A percentile compares a stretch with the other conserved stretches of the same genome.
These are phyloP conservation scores for Otis tarda DNA, from an alignment of 2,113 vertebrate species.

Conservation along the genomic window DNA sequence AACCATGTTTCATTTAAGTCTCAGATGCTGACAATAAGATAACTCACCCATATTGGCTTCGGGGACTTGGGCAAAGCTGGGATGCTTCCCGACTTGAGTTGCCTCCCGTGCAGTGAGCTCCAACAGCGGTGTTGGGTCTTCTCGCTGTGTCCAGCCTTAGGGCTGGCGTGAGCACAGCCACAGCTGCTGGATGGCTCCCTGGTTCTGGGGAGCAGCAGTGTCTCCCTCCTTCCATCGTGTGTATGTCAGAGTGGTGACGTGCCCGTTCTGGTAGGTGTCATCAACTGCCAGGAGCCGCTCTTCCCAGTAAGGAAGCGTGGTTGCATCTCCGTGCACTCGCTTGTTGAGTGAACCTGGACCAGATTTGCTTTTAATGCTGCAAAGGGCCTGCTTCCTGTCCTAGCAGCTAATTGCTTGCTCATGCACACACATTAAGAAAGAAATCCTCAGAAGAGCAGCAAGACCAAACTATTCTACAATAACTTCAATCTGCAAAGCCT, in stretches of 20 bases:
- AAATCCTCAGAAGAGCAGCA: not conserved
- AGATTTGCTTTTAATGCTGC: not conserved
- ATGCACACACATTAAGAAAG: not conserved
- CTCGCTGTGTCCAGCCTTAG: not conserved
- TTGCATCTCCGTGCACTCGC: not conserved
- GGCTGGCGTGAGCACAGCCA: not conserved
- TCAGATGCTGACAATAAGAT: accelerated
- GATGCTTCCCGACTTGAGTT: not conserved
- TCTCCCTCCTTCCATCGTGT: not conserved
- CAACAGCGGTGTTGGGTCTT: accelerated
- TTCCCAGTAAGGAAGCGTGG: accelerated
- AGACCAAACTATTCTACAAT: not conserved
- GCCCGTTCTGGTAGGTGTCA: not conserved
- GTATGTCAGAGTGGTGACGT: not conserved
- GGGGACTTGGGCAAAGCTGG: not conserved
- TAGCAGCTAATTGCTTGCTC: not conserved
- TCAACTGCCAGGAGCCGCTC: not conserved
- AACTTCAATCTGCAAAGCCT: not conserved
- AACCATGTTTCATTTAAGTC: not conserved
- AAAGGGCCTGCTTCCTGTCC: not conserved
- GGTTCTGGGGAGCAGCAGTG: not conserved
- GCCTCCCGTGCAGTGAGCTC: accelerated
- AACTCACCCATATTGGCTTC: not conserved
- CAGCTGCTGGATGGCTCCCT: not conserved
- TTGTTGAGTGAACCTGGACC: not conserved